Conservation (phyloP, 1,140 invertebrate genomes). For the Bombus affinis region DNA sequence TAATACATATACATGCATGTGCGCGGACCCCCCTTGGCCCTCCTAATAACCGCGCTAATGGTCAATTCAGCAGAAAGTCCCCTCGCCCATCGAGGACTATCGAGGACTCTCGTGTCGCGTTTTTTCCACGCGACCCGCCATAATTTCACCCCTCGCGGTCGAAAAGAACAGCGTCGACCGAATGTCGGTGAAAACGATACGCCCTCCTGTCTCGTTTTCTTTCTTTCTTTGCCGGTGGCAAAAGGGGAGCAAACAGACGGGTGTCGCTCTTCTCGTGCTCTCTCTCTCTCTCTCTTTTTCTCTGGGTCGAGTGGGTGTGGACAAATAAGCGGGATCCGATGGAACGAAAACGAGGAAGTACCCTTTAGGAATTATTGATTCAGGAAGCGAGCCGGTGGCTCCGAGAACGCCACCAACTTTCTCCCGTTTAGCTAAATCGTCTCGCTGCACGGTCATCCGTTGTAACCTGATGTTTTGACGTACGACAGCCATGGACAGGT, state of each 20-base stretch:
- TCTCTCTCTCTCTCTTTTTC: background rate
- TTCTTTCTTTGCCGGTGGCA: background rate
- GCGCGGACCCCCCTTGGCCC: background rate
- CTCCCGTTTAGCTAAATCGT: background rate
- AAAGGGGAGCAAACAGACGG: conserved; percentile 17
- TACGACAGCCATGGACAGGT: background rate
- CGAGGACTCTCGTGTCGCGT: conserved; percentile 31
- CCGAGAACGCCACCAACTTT: background rate
- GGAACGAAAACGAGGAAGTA: conserved; percentile 28
- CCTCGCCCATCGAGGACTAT: conserved; percentile 11
- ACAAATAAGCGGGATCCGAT: conserved; percentile 16
- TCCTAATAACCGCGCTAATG: conserved; percentile 60
- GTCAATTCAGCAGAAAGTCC: conserved; percentile 58
- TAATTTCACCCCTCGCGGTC: conserved; percentile 18
- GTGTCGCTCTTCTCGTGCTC: background rate
- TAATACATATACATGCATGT: background rate
- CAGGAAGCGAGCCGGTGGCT: background rate
- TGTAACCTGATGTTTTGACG: too few relatives aligned
- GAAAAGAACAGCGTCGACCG: conserved; percentile 25
- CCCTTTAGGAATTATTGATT: conserved; percentile 40
- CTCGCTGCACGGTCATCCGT: background rate
- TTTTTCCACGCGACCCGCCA: background rate
- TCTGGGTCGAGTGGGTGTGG: conserved; percentile 14
- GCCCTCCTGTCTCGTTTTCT: background rate
- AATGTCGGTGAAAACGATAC: conserved; percentile 30